These are phyloP conservation scores for Natrix natrix DNA, from an alignment of 2,797 vertebrate genomes.

Conservation along the genomic window DNA sequence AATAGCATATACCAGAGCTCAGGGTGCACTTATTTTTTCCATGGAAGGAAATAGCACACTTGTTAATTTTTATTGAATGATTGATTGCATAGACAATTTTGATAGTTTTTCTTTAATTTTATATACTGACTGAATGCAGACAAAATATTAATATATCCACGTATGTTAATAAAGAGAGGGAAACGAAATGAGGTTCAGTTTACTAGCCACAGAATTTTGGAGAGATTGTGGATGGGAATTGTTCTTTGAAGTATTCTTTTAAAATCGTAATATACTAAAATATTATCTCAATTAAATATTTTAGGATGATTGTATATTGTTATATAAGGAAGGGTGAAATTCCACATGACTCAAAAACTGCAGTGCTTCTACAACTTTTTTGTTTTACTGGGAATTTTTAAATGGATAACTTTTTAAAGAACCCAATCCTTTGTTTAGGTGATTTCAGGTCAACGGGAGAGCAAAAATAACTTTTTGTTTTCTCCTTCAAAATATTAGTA, in stretches of 20 bases:
- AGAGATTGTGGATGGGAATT: constrained; percentile 33
- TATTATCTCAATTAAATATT: not conserved
- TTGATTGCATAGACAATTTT: not conserved
- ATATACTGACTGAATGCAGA: not conserved
- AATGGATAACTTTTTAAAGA: constrained; percentile 24
- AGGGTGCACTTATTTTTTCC: not conserved
- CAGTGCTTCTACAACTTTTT: not conserved
- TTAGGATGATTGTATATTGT: not conserved
- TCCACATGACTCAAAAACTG: not conserved
- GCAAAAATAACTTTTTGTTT: constrained; percentile 34
- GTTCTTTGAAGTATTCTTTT: not conserved
- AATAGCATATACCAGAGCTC: not conserved
- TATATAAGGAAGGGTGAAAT: not conserved
- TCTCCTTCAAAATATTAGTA: constrained; percentile 55
- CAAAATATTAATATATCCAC: not conserved
- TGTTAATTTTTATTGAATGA: not conserved
- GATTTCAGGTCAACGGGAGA: constrained; percentile 31
- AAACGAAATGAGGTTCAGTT: not conserved
- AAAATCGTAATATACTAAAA: not conserved
- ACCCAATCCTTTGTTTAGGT: constrained; percentile 3
- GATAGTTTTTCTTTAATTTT: not conserved
- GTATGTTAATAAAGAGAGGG: not conserved
- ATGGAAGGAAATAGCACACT: not conserved
- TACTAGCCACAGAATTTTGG: constrained; percentile 29
- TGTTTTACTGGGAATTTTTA: not conserved